phyloP scores from a whole-genome alignment of 2,797 vertebrate species.

The Lepus oiostolus region DNA sequence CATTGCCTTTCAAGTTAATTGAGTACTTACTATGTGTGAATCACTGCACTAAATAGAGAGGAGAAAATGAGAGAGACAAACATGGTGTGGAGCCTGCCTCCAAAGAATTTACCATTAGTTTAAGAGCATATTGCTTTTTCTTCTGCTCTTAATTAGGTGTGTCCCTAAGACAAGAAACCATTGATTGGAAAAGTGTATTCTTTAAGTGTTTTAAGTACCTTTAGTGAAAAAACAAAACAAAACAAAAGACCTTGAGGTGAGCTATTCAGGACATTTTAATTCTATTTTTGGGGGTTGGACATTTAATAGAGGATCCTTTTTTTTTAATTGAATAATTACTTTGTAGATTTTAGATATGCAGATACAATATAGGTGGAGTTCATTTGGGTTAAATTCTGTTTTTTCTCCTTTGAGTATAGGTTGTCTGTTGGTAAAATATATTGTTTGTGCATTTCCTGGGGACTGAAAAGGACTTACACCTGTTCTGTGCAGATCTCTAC shows the following conservation, averaged over 20 bases:
- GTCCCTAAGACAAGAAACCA: conserved; percentile 62
- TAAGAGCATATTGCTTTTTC: conserved; percentile 29
- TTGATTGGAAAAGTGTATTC: conserved; percentile 35
- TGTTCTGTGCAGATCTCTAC: neutral
- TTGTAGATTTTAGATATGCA: conserved; percentile 6
- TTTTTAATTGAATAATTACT: conserved; percentile 51
- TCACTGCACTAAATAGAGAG: conserved; percentile 41
- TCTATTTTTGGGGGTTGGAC: neutral
- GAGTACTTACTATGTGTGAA: conserved; percentile 65
- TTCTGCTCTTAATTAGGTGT: conserved; percentile 63
- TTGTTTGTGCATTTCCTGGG: conserved; percentile 32
- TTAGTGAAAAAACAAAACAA: conserved; percentile 56
- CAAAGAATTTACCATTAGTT: conserved; percentile 53
- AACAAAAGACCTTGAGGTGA: neutral
- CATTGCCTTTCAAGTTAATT: conserved; percentile 62
- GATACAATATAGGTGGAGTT: conserved; percentile 25
- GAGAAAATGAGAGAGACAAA: conserved; percentile 49
- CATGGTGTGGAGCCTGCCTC: neutral
- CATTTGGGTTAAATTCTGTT: conserved; percentile 35
- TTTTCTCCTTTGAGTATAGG: neutral
- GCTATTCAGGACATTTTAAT: conserved; percentile 50
- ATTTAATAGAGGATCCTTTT: neutral
- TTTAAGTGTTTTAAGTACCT: conserved; percentile 59
- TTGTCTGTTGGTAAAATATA: conserved; percentile 32
- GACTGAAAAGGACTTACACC: neutral